phyloP scores from a whole-genome alignment of 2,113 vertebrate species.

The Nettapus auritus region DNA sequence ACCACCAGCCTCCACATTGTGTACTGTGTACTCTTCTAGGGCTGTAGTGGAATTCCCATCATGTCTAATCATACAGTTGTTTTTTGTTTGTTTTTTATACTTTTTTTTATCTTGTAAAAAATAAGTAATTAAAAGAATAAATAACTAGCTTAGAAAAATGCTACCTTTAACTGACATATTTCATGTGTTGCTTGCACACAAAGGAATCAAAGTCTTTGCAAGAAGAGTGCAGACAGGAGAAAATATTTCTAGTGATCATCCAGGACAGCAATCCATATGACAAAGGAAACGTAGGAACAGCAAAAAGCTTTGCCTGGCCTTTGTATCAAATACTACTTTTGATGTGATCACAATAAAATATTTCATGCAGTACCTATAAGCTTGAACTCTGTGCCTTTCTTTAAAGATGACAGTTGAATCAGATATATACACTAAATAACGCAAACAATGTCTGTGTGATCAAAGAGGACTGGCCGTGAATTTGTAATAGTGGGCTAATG shows the following conservation, averaged over 20 bases:
- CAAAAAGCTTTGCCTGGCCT: neutral
- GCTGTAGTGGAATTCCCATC: neutral
- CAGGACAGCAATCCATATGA: neutral
- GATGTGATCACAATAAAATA: neutral
- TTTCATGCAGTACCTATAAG: neutral
- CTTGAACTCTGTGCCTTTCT: neutral
- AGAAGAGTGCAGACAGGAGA: neutral
- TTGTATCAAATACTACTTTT: neutral
- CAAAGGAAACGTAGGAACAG: neutral
- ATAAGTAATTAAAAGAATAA: neutral
- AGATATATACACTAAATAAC: neutral
- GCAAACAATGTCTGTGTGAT: neutral
- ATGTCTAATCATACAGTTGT: neutral
- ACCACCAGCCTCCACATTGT: neutral
- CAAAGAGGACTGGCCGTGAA: neutral
- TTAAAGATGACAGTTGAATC: neutral
- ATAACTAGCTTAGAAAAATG: neutral
- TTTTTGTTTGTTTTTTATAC: neutral
- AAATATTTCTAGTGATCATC: neutral
- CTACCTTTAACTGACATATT: rapidly evolving
- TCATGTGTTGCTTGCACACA: rapidly evolving
- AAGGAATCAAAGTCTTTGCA: neutral
- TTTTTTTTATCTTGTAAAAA: too few species aligned
- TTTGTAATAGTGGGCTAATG: neutral
- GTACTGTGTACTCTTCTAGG: neutral